phyloP scores from a whole-genome alignment of 2,888 invertebrate species.

The Dryobotodes eremita region DNA sequence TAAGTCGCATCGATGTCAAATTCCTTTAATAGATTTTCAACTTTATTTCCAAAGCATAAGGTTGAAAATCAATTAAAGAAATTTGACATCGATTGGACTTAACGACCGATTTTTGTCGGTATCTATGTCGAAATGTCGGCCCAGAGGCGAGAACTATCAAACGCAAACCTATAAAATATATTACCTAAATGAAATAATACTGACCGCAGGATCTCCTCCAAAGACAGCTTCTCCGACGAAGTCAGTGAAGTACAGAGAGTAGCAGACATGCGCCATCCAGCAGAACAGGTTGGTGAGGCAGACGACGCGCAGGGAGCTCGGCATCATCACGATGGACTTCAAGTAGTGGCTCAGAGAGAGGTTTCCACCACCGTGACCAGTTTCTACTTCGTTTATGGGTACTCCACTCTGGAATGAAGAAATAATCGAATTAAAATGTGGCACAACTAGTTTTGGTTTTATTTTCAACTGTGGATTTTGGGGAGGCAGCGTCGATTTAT shows the following conservation, averaged over 20 bases:
- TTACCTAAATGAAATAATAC: slow-evolving; percentile 58
- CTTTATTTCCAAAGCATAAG: no score
- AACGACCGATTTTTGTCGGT: no score
- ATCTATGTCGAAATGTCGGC: no score
- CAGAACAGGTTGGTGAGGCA: slow-evolving; percentile 98
- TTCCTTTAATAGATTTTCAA: no score
- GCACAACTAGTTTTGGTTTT: not conserved
- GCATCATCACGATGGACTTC: slow-evolving; percentile 97
- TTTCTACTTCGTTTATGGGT: slow-evolving; percentile 70
- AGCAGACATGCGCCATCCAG: slow-evolving; percentile 99
- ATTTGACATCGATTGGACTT: no score
- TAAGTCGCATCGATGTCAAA: no score
- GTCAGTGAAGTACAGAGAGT: slow-evolving; percentile 98
- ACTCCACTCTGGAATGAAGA: slow-evolving; percentile 69
- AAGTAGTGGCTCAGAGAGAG: slow-evolving; percentile 95
- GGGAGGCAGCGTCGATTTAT: not conserved
- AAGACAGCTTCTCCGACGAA: slow-evolving; percentile 98
- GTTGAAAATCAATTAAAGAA: no score
- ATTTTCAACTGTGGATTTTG: not conserved
- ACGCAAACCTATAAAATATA: not conserved
- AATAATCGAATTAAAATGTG: not conserved
- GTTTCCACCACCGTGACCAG: slow-evolving; percentile 71
- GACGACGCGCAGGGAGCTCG: slow-evolving; percentile 95
- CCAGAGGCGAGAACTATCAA: not conserved
- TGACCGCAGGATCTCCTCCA: slow-evolving; percentile 95